phyloP scores from a whole-genome alignment of 2,888 invertebrate genomes.

The Latrodectus hesperus region DNA sequence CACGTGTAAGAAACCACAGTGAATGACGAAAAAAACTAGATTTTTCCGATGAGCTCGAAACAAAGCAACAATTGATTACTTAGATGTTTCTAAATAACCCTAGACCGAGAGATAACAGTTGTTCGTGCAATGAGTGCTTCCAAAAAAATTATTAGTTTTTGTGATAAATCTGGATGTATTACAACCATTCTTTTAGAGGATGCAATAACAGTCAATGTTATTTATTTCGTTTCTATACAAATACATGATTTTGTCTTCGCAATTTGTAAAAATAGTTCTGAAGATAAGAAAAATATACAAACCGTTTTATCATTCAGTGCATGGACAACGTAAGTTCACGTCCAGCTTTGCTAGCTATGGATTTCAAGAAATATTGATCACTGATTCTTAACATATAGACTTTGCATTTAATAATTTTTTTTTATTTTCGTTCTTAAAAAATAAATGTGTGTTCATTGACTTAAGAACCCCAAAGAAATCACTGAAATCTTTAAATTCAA shows the following conservation, averaged over 20 bases:
- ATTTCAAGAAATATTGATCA: neutral
- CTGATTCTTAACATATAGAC: too few relatives aligned
- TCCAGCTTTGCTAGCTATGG: neutral
- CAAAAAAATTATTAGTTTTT: slow-evolving; percentile 14
- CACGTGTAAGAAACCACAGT: neutral
- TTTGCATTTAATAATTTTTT: neutral
- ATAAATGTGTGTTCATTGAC: too few relatives aligned
- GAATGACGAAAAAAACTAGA: neutral
- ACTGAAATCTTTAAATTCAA: too few relatives aligned
- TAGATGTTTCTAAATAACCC: slow-evolving; percentile 7
- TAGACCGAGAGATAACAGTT: neutral
- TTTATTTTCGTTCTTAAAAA: neutral
- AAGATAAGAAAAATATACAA: neutral
- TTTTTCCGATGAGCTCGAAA: slow-evolving; percentile 18
- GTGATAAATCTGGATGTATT: neutral
- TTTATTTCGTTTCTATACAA: neutral
- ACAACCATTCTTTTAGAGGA: slow-evolving; percentile 15
- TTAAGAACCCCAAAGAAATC: too few relatives aligned
- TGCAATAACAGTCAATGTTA: neutral
- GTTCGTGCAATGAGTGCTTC: slow-evolving; percentile 15
- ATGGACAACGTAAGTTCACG: neutral
- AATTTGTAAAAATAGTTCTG: neutral
- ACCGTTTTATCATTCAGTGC: neutral
- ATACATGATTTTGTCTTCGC: too few relatives aligned
- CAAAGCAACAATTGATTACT: slow-evolving; percentile 5